Conservation (phyloP, 2,888 invertebrate species). For the Meandrusa payeni region DNA sequence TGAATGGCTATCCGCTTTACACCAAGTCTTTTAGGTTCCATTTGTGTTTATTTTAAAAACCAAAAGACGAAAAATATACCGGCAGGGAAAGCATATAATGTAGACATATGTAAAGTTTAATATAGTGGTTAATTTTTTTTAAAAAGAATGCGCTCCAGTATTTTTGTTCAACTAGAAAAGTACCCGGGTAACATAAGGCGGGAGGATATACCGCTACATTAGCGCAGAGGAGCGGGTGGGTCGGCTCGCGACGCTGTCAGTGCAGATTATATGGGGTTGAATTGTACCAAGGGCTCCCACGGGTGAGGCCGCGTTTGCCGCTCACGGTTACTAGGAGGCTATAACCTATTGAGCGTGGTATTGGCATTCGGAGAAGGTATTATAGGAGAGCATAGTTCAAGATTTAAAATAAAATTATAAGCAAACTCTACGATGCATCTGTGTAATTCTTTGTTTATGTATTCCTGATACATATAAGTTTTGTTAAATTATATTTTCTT, state of each 20-base stretch:
- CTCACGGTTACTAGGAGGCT: slow-evolving; percentile 17
- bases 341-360: slow-evolving; percentile 28
- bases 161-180: slow-evolving; percentile 22
- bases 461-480: too few species aligned
- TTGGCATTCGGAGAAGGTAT: slow-evolving; percentile 8
- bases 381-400: slow-evolving; percentile 7
- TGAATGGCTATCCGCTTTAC: too few species aligned
- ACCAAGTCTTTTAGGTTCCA: too few species aligned
- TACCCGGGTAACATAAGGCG: slow-evolving; percentile 40
- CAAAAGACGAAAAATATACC: too few species aligned
- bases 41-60: too few species aligned
- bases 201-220: slow-evolving; percentile 35
- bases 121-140: too few species aligned
- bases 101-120: too few species aligned
- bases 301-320: slow-evolving; percentile 43
- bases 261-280: slow-evolving; percentile 47
- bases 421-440: background rate
- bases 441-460: too few species aligned
- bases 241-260: slow-evolving; percentile 40
- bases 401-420: too few species aligned
- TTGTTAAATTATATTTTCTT: too few species aligned
- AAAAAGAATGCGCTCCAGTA: too few species aligned
- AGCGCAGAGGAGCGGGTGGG: slow-evolving; percentile 30
- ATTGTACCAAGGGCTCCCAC: slow-evolving; percentile 55
- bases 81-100: too few species aligned